Evolutionary conservation across 2,797 vertebrate species (phyloP).

Genomic region (Macroramphosus scolopax): DNA sequence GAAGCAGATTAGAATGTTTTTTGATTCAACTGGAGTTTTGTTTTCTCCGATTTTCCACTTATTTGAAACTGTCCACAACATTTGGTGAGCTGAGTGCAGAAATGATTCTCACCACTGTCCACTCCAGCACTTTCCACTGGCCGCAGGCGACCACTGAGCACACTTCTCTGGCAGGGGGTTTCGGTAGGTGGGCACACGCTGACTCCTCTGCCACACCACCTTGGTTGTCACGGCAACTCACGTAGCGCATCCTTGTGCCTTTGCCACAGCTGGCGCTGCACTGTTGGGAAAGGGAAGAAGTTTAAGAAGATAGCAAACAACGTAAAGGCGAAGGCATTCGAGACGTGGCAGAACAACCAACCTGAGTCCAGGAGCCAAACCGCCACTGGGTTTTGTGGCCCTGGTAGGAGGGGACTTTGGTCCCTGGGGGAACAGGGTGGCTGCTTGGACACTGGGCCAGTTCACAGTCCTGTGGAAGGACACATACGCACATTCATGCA

Average conservation of each 20-base stretch:
- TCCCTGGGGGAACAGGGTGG: conserved; percentile 79
- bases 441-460: conserved; percentile 82
- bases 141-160: conserved; percentile 90
- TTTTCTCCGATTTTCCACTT: background rate
- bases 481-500: conserved; percentile 58
- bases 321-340: background rate
- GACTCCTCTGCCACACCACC: conserved; percentile 91
- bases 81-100: background rate
- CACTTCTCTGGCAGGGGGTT: conserved; percentile 86
- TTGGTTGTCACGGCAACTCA: conserved; percentile 94
- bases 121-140: conserved; percentile 95
- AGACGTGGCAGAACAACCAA: conserved; percentile 58
- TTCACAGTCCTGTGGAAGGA: conserved; percentile 89
- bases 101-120: conserved; percentile 91
- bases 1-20: conserved; percentile 22
- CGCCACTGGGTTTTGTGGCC: conserved; percentile 92
- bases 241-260: conserved; percentile 92
- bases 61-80: conserved; percentile 10
- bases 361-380: conserved; percentile 98
- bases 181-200: conserved; percentile 84
- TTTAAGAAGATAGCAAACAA: conserved; percentile 3
- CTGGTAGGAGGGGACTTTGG: conserved; percentile 77
- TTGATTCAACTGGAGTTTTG: conserved; percentile 12
- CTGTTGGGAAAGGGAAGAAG: conserved; percentile 64
- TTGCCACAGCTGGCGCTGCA: conserved; percentile 95